Conservation (phyloP, 2,888 invertebrate species). For the Lepidocyrtoides sp. region DNA sequence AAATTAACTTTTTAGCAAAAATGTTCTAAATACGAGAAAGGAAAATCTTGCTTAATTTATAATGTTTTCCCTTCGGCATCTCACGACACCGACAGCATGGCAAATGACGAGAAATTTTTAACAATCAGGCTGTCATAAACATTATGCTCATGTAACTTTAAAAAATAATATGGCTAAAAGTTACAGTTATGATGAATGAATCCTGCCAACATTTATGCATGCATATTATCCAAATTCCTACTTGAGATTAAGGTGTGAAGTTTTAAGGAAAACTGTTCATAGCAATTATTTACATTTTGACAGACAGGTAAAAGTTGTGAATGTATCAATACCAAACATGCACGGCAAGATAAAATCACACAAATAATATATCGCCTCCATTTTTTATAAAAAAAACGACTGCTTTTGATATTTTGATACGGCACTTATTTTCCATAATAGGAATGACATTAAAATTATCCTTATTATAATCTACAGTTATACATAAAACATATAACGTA, state of each 20-base stretch:
- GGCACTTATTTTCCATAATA: neutral
- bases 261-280: too few species aligned
- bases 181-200: neutral
- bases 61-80: neutral
- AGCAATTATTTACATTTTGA: too few species aligned
- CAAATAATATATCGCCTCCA: too few species aligned
- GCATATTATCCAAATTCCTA: too few species aligned
- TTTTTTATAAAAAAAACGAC: too few species aligned
- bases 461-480: too few species aligned
- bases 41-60: slow-evolving; percentile 16
- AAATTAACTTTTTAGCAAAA: neutral
- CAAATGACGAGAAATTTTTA: slow-evolving; percentile 27
- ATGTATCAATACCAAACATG: too few species aligned
- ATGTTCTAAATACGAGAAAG: neutral
- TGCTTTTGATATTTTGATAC: neutral
- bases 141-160: neutral
- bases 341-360: too few species aligned
- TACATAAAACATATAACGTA: too few species aligned
- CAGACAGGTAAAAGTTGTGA: too few species aligned
- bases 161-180: neutral
- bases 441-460: neutral
- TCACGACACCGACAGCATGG: slow-evolving; percentile 22
- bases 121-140: neutral
- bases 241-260: too few species aligned
- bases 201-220: neutral